Conservation (phyloP, 2,797 vertebrate genomes). For the Lepilemur septentrionalis region DNA sequence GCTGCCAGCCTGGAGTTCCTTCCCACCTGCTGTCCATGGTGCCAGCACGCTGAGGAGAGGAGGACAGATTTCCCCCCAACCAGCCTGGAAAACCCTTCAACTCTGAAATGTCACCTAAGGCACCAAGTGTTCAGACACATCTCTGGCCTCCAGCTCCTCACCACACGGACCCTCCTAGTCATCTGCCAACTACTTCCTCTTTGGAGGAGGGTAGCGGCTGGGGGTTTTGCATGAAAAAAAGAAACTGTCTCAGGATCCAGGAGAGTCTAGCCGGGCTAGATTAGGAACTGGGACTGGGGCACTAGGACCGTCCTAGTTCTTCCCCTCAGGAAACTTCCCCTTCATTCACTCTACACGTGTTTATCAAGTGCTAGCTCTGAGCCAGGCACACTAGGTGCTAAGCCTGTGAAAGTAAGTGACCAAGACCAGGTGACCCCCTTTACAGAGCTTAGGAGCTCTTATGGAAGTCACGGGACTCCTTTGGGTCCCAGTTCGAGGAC, state of each 20-base stretch:
- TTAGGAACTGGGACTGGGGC: neutral
- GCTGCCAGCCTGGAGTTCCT: neutral
- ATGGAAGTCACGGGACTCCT: neutral
- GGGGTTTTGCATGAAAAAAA: neutral
- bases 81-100: neutral
- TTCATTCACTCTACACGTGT: neutral
- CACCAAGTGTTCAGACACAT: neutral
- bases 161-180: neutral
- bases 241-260: neutral
- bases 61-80: neutral
- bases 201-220: neutral
- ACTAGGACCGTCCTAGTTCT: neutral
- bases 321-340: neutral
- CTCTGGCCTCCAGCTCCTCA: neutral
- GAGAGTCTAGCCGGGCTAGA: neutral
- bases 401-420: neutral
- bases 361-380: neutral
- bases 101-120: neutral
- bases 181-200: neutral
- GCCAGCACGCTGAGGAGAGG: neutral
- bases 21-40: neutral
- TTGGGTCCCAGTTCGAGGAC: neutral
- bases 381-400: neutral
- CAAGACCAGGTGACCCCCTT: accelerated
- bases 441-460: accelerated